These are phyloP conservation scores for Opisthograptis luteolata DNA, from an alignment of 2,888 invertebrate species.

Conservation along the genomic window DNA sequence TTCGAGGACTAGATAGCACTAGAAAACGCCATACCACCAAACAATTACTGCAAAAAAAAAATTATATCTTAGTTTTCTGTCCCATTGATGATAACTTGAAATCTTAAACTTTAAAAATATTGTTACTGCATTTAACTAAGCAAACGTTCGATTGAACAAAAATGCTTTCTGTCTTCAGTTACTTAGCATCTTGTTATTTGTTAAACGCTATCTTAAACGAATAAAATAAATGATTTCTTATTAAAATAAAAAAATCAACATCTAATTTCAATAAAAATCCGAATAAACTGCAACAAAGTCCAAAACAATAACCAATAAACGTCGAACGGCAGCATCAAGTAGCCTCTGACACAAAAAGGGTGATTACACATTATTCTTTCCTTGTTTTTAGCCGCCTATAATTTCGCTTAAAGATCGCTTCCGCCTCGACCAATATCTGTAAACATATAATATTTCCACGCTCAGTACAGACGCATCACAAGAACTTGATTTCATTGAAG, in stretches of 20 bases:
- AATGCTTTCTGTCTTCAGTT: no score
- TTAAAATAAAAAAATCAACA: background rate
- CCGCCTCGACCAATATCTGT: slow-evolving; percentile 81
- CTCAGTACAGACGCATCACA: slow-evolving; percentile 77
- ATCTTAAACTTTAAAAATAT: no score
- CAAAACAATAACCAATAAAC: background rate
- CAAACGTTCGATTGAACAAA: no score
- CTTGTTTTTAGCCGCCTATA: slow-evolving; percentile 76
- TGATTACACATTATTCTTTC: slow-evolving; percentile 72
- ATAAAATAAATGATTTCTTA: no score
- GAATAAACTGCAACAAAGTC: background rate
- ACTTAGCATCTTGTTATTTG: no score
- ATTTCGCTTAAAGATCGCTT: slow-evolving; percentile 80
- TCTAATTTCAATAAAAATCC: background rate
- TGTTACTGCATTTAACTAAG: no score
- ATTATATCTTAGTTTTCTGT: no score
- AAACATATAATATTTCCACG: slow-evolving; percentile 82
- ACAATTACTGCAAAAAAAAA: no score
- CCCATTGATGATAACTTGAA: no score
- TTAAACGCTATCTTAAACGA: no score
- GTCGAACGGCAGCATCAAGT: slow-evolving; percentile 40
- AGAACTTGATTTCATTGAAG: slow-evolving; percentile 83
- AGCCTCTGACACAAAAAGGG: slow-evolving; percentile 63
- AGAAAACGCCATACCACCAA: no score
- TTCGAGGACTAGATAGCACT: no score